phyloP scores from a whole-genome alignment of 1,140 invertebrate species.

The Aphis gossypii region DNA sequence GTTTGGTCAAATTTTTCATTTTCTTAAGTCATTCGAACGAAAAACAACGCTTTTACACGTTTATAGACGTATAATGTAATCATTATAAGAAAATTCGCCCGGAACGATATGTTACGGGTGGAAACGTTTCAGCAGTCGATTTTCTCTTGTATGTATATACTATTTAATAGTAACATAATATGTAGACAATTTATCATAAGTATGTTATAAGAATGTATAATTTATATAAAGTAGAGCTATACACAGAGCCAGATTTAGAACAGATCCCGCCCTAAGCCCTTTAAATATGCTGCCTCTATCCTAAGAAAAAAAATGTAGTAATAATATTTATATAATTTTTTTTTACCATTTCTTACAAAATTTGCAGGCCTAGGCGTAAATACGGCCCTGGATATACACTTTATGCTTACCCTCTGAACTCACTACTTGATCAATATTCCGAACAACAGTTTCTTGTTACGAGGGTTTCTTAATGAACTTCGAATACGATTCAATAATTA shows the following conservation, averaged over 20 bases:
- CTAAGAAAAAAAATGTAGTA: no score
- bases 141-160: not conserved
- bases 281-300: no score
- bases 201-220: not conserved
- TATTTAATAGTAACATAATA: no score
- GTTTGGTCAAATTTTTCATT: not conserved
- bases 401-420: not conserved
- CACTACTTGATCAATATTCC: not conserved
- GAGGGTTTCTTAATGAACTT: no score
- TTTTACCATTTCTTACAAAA: no score
- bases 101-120: not conserved
- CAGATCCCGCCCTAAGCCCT: no score
- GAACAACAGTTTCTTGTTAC: not conserved
- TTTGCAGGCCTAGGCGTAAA: no score
- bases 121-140: not conserved
- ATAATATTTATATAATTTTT: no score
- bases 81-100: not conserved
- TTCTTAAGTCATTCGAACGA: constrained; percentile 3
- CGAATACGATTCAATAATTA: no score
- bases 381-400: no score
- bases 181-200: not conserved
- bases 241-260: no score
- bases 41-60: not conserved
- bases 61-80: not conserved
- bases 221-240: not conserved